Evolutionary conservation across 2,113 vertebrate species (phyloP), one percentile per base, ranked within the genome.

Genomic region (Semnornis frantzii): DNA sequence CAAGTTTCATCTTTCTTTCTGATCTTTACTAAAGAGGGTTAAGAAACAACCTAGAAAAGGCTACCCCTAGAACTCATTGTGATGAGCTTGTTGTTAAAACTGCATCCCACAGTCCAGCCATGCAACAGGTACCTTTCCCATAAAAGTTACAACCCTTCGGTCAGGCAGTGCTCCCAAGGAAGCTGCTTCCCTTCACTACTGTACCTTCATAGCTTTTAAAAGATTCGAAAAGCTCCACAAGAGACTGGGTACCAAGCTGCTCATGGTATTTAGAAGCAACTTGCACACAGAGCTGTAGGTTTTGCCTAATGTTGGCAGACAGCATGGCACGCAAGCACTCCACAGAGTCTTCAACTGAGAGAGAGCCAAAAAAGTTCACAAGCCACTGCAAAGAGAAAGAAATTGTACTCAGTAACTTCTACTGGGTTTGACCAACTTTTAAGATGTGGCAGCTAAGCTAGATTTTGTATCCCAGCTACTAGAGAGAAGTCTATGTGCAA

Each of bases 161-260:
- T 33, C n/a, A 80, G 52, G 13, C 9, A 81, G 48, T 6, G 12
- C 54, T 84, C 74, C 52, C 60, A 82, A 70, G 59, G 25, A 69
- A 93, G 23, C n/a, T 31, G 25, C 50, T 78, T 83, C 76, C 60
- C 10, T 85, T 39, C 85, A 44, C 74, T 91, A 94, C 85, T 58
- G 65, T 98, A 99, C 99, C 99, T 98, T 99, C 98, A 25, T 98
- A 99, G 95, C 99, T 99, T 97, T 98, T 99, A 92, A 99, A 99
- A 62, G 98, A 99, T 84, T 99, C 99, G 92, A 99, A 99, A 30
- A 99, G 98, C 93, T 99, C 98, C 93, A 99, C 98, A 79, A 99
- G 97, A 4, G 98, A 94, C 91, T 98, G 98, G 21, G 98, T 99
- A 65, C 99, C 98, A 93, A 99, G 97, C 95, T 99, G 99, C 87